Percentiles rank a stretch among this genome's conserved stretches.
Evolutionary conservation across 2,888 invertebrate genomes (phyloP).

Genomic region (Tortrix viridana): DNA sequence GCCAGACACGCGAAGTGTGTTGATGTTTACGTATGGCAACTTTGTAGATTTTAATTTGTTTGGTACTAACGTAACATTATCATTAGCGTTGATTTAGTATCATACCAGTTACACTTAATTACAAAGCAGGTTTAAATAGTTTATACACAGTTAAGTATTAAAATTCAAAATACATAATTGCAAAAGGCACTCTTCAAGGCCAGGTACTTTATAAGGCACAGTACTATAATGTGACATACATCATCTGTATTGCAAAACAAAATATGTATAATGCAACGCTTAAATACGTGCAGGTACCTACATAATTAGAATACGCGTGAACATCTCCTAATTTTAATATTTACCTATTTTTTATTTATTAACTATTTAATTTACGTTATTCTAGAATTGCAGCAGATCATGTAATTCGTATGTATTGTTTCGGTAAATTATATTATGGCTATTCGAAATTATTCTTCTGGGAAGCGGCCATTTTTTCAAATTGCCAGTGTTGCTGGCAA

Average conservation of each 20-base stretch:
- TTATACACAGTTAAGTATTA: not conserved
- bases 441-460: conserved; percentile 50
- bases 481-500: too few relatives aligned
- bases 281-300: conserved; percentile 17
- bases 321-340: conserved; percentile 22
- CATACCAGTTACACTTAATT: not conserved
- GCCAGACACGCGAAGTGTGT: too few relatives aligned
- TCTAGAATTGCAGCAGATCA: conserved; percentile 54
- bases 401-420: conserved; percentile 43
- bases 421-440: conserved; percentile 66
- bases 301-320: conserved; percentile 31
- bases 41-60: too few relatives aligned
- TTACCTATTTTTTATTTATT: conserved; percentile 18
- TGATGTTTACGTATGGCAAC: too few relatives aligned
- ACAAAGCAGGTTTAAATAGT: not conserved
- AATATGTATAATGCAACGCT: conserved; percentile 38
- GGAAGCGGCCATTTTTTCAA: not conserved
- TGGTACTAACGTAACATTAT: too few relatives aligned
- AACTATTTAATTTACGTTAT: conserved; percentile 26
- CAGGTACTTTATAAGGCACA: conserved; percentile 61
- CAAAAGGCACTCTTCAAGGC: conserved; percentile 60
- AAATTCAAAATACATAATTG: conserved; percentile 32
- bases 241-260: conserved; percentile 52
- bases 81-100: not conserved
- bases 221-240: conserved; percentile 43